These are phyloP conservation scores for Dasysyrphus tricinctus DNA, from an alignment of 2,888 invertebrate genomes.

Conservation along the genomic window DNA sequence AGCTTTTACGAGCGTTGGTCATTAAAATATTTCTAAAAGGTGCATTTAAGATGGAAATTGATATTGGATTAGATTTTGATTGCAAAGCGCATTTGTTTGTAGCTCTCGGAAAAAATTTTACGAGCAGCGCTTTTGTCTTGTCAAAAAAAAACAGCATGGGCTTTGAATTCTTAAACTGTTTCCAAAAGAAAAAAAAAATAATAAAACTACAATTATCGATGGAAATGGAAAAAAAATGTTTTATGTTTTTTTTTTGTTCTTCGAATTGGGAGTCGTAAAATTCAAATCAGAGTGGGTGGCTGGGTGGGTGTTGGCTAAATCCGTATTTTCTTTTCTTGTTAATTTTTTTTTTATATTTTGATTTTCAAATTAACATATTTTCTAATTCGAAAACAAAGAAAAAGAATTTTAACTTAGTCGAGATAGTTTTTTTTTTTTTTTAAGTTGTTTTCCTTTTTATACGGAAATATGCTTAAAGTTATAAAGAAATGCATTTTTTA, in stretches of 20 bases:
- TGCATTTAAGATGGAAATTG: constrained; percentile 58
- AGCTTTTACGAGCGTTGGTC: constrained; percentile 35
- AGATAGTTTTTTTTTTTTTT: background rate
- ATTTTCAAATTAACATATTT: constrained; percentile 1
- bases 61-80: constrained; percentile 25
- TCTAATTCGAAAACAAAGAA: background rate
- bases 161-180: constrained; percentile 5
- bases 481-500: too few species aligned
- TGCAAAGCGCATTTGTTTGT: background rate
- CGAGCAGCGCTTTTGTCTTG: constrained; percentile 9
- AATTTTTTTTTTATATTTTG: background rate
- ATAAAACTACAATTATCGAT: background rate
- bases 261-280: constrained; percentile 13
- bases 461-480: background rate
- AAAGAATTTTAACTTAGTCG: background rate
- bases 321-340: background rate
- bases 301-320: background rate
- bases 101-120: background rate
- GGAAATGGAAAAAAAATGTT: background rate
- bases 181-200: background rate
- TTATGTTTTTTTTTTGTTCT: background rate
- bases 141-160: background rate
- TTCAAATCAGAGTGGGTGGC: constrained; percentile 4
- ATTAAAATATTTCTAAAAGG: constrained; percentile 54
- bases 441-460: background rate